Base-by-base conservation (phyloP, 2,888 invertebrate species). In the Iselma pallidipennis region DNA sequence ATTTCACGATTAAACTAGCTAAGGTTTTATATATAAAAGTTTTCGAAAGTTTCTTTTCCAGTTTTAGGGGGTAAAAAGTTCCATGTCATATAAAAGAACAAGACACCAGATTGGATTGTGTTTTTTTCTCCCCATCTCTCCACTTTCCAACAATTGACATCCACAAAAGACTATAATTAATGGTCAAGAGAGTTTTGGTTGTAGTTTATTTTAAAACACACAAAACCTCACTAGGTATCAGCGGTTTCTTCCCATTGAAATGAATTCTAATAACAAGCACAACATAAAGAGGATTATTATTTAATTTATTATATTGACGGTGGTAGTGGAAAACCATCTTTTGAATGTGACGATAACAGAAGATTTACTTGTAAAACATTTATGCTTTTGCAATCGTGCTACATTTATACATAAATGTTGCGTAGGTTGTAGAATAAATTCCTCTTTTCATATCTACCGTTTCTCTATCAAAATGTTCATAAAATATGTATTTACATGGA, bases 1-100 rank as follows among this genome's bases (percentile, higher is more conserved):
- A 45, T 45, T 45, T 45, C n/a, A 45, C 45, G 23, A 45, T 45
- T 45, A 23, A 45, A 45, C 45, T 45, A 45, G 45, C 45, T n/a
- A 45, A 45, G 23, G 21, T 45, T 45, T 45, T 45, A 45, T 45
- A n/a, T n/a, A 45, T 45, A 45, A 45, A 45, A 45, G 45, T 45
- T 45, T 45, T 45, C 4, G 31, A 7, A 31, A 31, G 31, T 31
- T 31, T 31, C 31, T 4, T 31, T n/a, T 31, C 1, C 37, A 16
- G 37, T 37, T 37, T 45, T 23, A 10, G 7, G 12, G 12, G 21
- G 23, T 23, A 23, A 45, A 45, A 45, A 23, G 4, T 45, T 45
- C 5, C 12, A 23, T 45, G n/a, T 45, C 45, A 45, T 23, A 45
- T 45, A 45, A 45, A 45, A 45, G 45, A 45, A 45, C 45, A 45